Conservation (phyloP, 92 coral and sea anemone genomes). For the Micromussa lordhowensis region DNA sequence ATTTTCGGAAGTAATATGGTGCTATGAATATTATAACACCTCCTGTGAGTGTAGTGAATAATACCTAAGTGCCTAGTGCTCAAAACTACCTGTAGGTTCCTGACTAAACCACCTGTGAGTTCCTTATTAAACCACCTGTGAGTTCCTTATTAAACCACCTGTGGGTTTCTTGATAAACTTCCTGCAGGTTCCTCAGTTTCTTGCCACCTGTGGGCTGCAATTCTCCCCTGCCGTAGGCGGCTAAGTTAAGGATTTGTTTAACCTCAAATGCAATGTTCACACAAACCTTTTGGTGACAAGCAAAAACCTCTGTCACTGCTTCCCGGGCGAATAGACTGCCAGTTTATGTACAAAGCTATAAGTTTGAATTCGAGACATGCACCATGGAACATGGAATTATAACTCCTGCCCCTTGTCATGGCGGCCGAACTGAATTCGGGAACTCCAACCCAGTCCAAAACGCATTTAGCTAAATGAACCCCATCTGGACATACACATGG, state of each 20-base stretch:
- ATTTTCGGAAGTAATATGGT: too few species aligned
- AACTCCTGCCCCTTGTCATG: slow-evolving; percentile 37
- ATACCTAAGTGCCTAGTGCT: too few species aligned
- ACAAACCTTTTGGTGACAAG: slow-evolving; percentile 41
- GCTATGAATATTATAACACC: not conserved
- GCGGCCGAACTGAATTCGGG: slow-evolving; percentile 58
- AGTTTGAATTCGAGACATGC: slow-evolving; percentile 40
- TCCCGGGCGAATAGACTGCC: slow-evolving; percentile 19
- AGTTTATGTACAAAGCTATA: slow-evolving; percentile 56
- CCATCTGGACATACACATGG: slow-evolving; percentile 41
- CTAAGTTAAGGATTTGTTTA: not conserved
- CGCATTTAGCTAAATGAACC: slow-evolving; percentile 46
- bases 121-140: too few species aligned
- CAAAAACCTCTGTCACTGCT: slow-evolving; percentile 49
- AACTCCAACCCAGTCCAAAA: slow-evolving; percentile 52
- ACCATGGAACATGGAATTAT: slow-evolving; percentile 54
- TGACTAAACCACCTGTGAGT: too few species aligned
- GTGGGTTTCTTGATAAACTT: too few species aligned
- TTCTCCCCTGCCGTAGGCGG: not conserved
- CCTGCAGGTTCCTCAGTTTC: not conserved
- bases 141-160: too few species aligned
- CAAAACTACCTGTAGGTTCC: too few species aligned
- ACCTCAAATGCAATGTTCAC: slow-evolving; percentile 12
- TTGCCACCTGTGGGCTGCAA: slow-evolving; percentile 5
- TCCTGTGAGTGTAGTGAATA: slow-evolving; percentile 14